Percentiles rank a stretch among this genome's conserved stretches.
Evolutionary conservation across 2,797 vertebrate species (phyloP).

Genomic region (Alca torda): DNA sequence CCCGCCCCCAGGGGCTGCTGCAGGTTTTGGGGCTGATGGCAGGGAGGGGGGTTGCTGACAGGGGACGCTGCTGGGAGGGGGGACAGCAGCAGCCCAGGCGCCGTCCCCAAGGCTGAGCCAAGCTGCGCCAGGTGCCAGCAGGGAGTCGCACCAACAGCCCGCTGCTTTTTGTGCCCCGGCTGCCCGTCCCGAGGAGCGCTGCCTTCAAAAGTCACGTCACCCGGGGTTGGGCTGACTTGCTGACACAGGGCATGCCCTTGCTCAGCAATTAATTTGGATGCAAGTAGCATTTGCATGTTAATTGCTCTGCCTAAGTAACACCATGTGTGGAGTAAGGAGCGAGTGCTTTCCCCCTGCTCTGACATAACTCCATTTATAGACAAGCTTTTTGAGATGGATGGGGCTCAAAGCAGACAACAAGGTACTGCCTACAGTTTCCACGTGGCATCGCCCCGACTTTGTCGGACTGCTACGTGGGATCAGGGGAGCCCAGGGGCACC

Average conservation of each 20-base stretch:
- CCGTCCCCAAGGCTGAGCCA: background rate
- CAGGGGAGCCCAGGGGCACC: background rate
- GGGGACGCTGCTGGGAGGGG: background rate
- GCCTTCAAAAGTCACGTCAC: background rate
- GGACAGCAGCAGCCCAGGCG: background rate
- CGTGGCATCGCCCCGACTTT: background rate
- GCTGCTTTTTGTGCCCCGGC: background rate
- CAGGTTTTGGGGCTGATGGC: background rate
- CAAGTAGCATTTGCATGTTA: background rate
- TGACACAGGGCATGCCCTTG: background rate
- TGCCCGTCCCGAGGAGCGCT: fast-evolving
- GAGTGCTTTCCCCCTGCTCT: background rate
- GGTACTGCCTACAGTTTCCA: background rate
- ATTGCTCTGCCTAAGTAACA: background rate
- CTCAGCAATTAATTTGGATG: background rate
- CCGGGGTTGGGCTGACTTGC: background rate
- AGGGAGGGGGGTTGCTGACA: background rate
- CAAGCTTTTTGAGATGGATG: background rate
- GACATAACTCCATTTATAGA: constrained; percentile 11
- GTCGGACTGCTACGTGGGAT: background rate
- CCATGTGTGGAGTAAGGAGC: background rate
- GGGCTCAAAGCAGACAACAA: background rate
- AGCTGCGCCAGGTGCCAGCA: background rate
- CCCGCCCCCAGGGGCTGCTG: background rate
- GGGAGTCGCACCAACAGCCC: background rate